Evolutionary conservation across 2,888 invertebrate genomes (phyloP), one percentile per base, ranked within the genome.

Genomic region (Nysson spinosus): DNA sequence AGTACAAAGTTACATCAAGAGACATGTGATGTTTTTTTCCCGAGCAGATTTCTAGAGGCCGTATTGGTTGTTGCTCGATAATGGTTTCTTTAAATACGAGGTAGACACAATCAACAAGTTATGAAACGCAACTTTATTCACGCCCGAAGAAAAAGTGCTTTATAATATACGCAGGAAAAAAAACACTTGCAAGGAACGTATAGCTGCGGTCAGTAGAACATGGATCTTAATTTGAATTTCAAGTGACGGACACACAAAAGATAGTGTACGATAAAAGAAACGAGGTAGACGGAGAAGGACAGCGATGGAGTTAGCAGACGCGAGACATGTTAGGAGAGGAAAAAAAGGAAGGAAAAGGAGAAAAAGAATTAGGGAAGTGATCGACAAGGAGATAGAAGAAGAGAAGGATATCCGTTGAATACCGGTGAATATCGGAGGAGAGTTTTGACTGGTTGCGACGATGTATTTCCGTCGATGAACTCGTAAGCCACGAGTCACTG

Each of bases 401-500:
- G 37, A 39, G 22, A 32, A 42, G 1, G 12, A n/a, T 19, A n/a
- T 19, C n/a, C 20, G 4, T 24, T 16, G 4, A 34, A 34, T 16
- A 16, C 34, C n/a, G 37, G 19, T 16, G 56, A 56, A 56, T 40
- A 42, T 47, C 52, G 47, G 32, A 50, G 50, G 39, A 55, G 35
- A 22, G 44, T 32, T 20, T 42, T 30, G 58, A 51, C 42, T 65
- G 26, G 58, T 16, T 16, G 26, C n/a, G 11, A 19, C 40, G 61
- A 67, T 69, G 64, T 79, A 79, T 80, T 80, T 80, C 73, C 74
- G 75, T 80, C 79, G 79, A 79, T 79, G 79, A 80, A 77, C 75
- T 75, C 76, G 68, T 58, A 44, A 17, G 62, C 66, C 62, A 68
- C 68, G 72, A 65, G 71, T 73, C 67, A 64, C 68, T 71, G 69